Evolutionary conservation across 2,113 vertebrate genomes (phyloP).

Genomic region (Alces alces): DNA sequence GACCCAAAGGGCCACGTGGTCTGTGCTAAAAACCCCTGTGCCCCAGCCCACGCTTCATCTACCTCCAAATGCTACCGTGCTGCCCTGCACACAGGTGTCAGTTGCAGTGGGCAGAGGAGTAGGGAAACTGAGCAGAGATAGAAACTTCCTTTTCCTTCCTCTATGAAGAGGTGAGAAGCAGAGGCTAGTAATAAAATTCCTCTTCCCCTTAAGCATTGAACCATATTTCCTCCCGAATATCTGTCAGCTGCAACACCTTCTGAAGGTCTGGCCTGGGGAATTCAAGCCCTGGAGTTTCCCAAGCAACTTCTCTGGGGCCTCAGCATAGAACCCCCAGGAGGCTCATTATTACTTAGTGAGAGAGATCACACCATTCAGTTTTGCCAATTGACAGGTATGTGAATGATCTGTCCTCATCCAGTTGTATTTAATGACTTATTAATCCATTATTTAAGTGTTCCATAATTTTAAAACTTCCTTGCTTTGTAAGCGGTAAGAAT

Average conservation of each 20-base stretch:
- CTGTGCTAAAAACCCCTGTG: not conserved
- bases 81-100: fast-evolving
- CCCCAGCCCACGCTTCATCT: not conserved
- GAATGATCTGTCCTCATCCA: conserved; percentile 6
- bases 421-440: conserved; percentile 53
- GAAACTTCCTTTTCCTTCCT: not conserved
- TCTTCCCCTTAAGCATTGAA: not conserved
- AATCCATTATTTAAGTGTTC: conserved; percentile 67
- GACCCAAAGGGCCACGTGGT: not conserved
- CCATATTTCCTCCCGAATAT: not conserved
- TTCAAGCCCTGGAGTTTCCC: conserved; percentile 24
- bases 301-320: not conserved
- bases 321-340: not conserved
- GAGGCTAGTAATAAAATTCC: not conserved
- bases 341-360: conserved; percentile 34
- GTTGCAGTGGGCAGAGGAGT: not conserved
- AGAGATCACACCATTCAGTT: conserved; percentile 36
- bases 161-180: not conserved
- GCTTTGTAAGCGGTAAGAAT: conserved; percentile 62
- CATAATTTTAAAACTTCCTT: conserved; percentile 49
- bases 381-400: conserved; percentile 21
- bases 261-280: not conserved
- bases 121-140: not conserved
- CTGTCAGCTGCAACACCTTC: not conserved
- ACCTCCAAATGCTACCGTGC: not conserved